Conservation (phyloP, 2,797 vertebrate genomes). For the Emys orbicularis region DNA sequence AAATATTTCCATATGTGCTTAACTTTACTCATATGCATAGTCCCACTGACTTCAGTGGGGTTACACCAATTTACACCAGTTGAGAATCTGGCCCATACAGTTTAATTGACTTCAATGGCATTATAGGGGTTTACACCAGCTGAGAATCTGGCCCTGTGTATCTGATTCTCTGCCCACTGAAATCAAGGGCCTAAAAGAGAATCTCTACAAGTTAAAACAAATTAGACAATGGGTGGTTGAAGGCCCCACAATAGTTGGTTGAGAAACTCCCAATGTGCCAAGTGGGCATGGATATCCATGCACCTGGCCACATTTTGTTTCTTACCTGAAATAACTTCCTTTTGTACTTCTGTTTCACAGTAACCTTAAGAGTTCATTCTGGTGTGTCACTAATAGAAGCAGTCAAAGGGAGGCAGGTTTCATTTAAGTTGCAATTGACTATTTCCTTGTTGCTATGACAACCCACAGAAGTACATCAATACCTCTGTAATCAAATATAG, state of each 20-base stretch:
- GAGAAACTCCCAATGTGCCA: fast-evolving
- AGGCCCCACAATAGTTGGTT: not conserved
- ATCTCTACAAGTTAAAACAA: not conserved
- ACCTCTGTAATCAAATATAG: fast-evolving
- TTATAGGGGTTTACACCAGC: not conserved
- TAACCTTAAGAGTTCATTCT: fast-evolving
- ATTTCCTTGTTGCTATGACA: constrained; percentile 46
- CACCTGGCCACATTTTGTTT: not conserved
- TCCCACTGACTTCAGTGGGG: not conserved
- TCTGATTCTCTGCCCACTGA: not conserved
- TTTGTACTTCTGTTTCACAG: fast-evolving
- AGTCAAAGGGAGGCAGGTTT: not conserved
- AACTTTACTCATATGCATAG: not conserved
- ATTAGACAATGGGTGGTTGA: not conserved
- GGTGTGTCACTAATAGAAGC: fast-evolving
- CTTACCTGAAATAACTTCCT: not conserved
- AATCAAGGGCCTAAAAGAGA: not conserved
- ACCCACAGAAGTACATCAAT: not conserved
- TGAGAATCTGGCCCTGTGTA: not conserved
- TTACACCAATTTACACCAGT: not conserved
- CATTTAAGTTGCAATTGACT: not conserved
- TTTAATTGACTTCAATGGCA: not conserved
- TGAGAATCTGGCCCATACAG: not conserved
- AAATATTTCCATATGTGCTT: not conserved
- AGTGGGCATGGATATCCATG: fast-evolving